Percentiles rank a stretch among this genome's conserved stretches.
These are phyloP conservation scores for Dasypolia templi DNA, from an alignment of 2,888 invertebrate genomes.

Conservation along the genomic window DNA sequence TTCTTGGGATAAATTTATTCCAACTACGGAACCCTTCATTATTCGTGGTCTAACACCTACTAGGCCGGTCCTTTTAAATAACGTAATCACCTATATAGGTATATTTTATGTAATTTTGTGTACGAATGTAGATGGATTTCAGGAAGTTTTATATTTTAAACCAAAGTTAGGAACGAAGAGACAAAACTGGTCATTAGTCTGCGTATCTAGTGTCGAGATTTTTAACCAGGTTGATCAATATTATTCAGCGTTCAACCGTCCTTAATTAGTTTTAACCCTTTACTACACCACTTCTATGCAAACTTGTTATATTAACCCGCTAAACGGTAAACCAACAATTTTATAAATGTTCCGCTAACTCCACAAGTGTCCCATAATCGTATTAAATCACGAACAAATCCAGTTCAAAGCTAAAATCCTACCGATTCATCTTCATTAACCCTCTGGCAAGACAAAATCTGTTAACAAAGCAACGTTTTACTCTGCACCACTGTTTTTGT, in stretches of 20 bases:
- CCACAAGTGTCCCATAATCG: conserved; percentile 57
- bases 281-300: not conserved
- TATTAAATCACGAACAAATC: conserved; percentile 61
- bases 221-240: not conserved
- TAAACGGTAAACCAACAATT: conserved; percentile 29
- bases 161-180: not conserved
- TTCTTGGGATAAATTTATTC: too few species aligned
- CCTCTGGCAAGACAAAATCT: conserved; percentile 52
- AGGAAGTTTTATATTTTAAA: not conserved
- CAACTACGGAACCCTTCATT: too few species aligned
- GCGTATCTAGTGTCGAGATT: too few species aligned
- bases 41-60: too few species aligned
- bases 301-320: not conserved
- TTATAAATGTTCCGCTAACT: conserved; percentile 46
- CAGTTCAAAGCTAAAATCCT: conserved; percentile 53
- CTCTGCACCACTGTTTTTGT: conserved; percentile 74
- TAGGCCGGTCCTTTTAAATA: too few species aligned
- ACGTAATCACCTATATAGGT: too few species aligned
- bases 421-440: conserved; percentile 58
- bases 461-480: conserved; percentile 61
- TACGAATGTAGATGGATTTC: too few species aligned
- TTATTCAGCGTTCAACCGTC: too few species aligned
- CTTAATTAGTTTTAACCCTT: too few species aligned
- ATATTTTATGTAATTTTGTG: not conserved
- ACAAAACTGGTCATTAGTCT: not conserved